Percentiles rank a stretch among this genome's conserved stretches.
Evolutionary conservation across 2,113 vertebrate genomes (phyloP).

Genomic region (Oreochromis niloticus): DNA sequence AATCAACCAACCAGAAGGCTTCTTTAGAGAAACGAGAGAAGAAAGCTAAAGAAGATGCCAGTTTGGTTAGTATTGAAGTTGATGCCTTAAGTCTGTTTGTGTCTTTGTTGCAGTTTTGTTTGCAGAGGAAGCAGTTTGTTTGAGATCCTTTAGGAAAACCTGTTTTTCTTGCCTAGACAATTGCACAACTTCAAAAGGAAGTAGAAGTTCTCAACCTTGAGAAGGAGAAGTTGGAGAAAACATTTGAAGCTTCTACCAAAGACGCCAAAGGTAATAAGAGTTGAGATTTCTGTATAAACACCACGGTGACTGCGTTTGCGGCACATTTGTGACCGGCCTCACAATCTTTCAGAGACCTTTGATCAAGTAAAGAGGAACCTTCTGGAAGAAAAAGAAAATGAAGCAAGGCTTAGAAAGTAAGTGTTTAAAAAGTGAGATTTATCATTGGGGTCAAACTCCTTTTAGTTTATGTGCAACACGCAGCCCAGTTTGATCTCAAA

Average conservation of each 20-base stretch:
- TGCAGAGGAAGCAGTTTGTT: background rate
- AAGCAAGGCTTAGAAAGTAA: slow-evolving; percentile 84
- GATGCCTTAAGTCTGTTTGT: background rate
- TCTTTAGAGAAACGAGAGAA: slow-evolving; percentile 75
- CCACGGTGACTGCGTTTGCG: background rate
- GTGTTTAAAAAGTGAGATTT: slow-evolving; percentile 1
- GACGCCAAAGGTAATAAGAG: slow-evolving; percentile 79
- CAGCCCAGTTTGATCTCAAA: background rate
- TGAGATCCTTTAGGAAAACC: background rate
- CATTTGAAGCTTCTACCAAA: slow-evolving; percentile 72
- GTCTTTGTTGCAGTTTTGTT: background rate
- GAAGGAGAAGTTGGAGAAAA: slow-evolving; percentile 74
- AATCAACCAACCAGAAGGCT: slow-evolving; percentile 67
- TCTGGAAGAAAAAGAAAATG: slow-evolving; percentile 80
- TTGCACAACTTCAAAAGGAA: slow-evolving; percentile 71
- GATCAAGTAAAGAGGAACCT: slow-evolving; percentile 79
- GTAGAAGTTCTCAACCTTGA: slow-evolving; percentile 72
- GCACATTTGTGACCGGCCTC: background rate
- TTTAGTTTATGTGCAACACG: background rate
- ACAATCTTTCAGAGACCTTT: slow-evolving; percentile 78
- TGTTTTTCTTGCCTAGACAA: slow-evolving; percentile 29
- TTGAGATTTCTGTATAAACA: background rate
- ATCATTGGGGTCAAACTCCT: background rate
- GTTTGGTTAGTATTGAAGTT: slow-evolving; percentile 72
- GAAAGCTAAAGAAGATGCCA: slow-evolving; percentile 71